Conservation (phyloP, 2,888 invertebrate species). For the Germaria angustata region DNA sequence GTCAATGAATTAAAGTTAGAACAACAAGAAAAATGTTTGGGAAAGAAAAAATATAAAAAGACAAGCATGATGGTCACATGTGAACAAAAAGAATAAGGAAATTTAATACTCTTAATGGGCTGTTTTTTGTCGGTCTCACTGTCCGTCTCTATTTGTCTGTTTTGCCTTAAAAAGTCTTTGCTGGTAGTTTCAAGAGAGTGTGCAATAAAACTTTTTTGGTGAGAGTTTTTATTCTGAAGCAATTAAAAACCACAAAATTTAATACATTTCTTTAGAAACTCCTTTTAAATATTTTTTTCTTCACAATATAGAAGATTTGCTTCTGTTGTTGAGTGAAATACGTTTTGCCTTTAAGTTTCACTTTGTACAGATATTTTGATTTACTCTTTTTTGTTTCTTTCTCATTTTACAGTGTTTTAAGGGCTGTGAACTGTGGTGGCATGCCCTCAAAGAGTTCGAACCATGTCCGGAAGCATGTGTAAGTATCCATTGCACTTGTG, state of each 20-base stretch:
- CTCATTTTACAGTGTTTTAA: constrained; percentile 85
- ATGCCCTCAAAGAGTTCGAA: constrained; percentile 84
- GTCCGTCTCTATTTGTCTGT: background rate
- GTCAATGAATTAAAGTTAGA: constrained; percentile 35
- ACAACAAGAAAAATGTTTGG: background rate
- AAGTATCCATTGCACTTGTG: constrained; percentile 81
- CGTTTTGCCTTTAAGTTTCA: background rate
- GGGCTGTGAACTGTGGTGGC: constrained; percentile 90
- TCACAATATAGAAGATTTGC: background rate
- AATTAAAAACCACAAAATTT: constrained; percentile 54
- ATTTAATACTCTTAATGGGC: constrained; percentile 59
- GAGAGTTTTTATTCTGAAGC: constrained; percentile 35
- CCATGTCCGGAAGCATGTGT: constrained; percentile 91
- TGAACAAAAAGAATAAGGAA: constrained; percentile 18
- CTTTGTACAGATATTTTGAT: background rate
- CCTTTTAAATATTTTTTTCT: background rate
- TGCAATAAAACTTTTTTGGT: background rate
- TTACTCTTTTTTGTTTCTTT: constrained; percentile 9
- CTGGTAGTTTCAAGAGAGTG: background rate
- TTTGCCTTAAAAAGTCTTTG: background rate
- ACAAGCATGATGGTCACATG: constrained; percentile 37
- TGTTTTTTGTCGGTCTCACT: background rate
- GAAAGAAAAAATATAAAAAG: background rate
- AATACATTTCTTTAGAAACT: constrained; percentile 33
- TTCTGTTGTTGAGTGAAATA: constrained; percentile 21